Evolutionary conservation across 2,888 invertebrate species (phyloP).

Genomic region (Eupelmus urozonus): DNA sequence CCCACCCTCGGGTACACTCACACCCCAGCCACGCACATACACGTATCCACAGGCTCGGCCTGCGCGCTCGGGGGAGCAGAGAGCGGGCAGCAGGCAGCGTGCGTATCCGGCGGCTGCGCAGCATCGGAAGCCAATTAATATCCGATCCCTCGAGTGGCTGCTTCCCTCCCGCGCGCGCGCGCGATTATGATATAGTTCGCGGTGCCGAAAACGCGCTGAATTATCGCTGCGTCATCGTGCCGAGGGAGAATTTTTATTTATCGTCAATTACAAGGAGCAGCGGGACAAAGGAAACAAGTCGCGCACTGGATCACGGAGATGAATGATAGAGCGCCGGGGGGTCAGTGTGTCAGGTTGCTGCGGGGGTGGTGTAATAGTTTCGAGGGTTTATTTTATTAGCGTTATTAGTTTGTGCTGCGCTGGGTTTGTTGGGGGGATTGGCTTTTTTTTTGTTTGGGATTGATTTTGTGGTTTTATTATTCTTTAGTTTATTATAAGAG

Average conservation of each 20-base stretch:
- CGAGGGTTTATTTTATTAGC: no score
- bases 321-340: no score
- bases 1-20: not conserved
- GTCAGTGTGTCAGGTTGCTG: no score
- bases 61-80: not conserved
- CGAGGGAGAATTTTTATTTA: conserved; percentile 41
- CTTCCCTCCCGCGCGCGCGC: not conserved
- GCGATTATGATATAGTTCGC: conserved; percentile 48
- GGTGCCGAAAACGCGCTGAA: conserved; percentile 22
- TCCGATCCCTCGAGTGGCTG: conserved; percentile 57
- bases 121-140: conserved; percentile 75
- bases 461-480: no score
- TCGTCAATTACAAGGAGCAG: conserved; percentile 22
- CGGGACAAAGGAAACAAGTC: no score
- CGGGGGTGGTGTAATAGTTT: no score
- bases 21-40: not conserved
- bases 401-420: no score
- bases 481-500: no score
- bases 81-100: not conserved
- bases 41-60: not conserved
- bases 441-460: no score
- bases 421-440: no score
- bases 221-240: conserved; percentile 46
- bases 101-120: conserved; percentile 30
- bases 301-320: no score